These are phyloP conservation scores for Graphium colonna DNA, from an alignment of 2,888 invertebrate species.

Conservation along the genomic window DNA sequence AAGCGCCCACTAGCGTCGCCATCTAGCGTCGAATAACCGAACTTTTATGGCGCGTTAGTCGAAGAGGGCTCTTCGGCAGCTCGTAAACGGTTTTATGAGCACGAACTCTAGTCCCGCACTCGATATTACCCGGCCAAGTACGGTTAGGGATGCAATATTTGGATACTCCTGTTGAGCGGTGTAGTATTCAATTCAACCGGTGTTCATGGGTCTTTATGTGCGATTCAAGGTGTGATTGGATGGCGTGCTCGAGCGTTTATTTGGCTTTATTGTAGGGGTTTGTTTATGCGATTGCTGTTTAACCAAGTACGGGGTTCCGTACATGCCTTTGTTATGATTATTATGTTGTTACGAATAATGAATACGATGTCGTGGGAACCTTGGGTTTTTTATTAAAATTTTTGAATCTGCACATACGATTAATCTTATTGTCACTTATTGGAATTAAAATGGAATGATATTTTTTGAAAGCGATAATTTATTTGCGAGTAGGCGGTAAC, in stretches of 20 bases:
- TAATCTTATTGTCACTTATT: constrained; percentile 36
- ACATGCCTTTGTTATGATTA: constrained; percentile 78
- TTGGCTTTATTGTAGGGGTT: constrained; percentile 80
- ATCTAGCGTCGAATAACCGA: constrained; percentile 76
- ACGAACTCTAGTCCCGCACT: constrained; percentile 74
- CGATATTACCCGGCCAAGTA: constrained; percentile 75
- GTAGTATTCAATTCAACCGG: constrained; percentile 76
- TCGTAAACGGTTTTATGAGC: constrained; percentile 79
- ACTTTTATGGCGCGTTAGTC: constrained; percentile 79
- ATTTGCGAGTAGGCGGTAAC: constrained; percentile 26
- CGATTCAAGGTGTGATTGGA: constrained; percentile 80
- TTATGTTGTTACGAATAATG: constrained; percentile 72
- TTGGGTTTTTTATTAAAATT: constrained; percentile 33
- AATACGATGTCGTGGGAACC: constrained; percentile 59
- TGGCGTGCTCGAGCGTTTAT: constrained; percentile 79
- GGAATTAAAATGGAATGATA: constrained; percentile 25
- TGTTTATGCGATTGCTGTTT: constrained; percentile 80
- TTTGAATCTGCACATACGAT: not conserved
- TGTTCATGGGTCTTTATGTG: constrained; percentile 77
- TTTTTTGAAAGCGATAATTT: not conserved
- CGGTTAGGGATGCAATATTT: constrained; percentile 71
- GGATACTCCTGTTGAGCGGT: constrained; percentile 69
- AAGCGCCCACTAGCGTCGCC: constrained; percentile 76
- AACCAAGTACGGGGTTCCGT: constrained; percentile 75
- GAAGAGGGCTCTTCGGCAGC: constrained; percentile 79